Base-by-base conservation (phyloP, 2,797 vertebrate genomes). In the Ctenopoma multispine region DNA sequence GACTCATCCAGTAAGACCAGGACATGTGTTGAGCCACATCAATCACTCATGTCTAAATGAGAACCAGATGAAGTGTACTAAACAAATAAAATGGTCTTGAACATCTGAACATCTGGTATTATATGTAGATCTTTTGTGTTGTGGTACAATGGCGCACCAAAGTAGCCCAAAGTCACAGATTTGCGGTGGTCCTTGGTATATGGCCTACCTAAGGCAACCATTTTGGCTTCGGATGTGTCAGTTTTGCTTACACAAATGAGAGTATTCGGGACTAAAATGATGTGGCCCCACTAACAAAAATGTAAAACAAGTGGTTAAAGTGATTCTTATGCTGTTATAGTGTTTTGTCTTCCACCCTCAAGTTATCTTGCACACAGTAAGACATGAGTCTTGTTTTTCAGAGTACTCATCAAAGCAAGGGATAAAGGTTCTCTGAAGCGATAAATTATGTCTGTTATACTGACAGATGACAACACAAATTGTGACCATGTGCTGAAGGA, bases 381-480 rank as follows among this genome's bases (percentile, higher is more conserved):
- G 24, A 66, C 65, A 74, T 74, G 69, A 70, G 67, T 59, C 63
- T 41, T 58, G 7, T 44, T 65, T 63, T 38, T 43, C 46, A 68
- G 47, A 17, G 27, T 20, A n/a, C 31, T 49, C 44, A 60, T 66
- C 41, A 51, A 68, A 77, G 58, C n/a, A 36, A 66, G 38, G 44
- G 4, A 63, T 53, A 53, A 63, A 82, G 15, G 21, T 8, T 83
- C 53, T 74, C 31, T 0, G 7, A 21, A 17, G 43, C 38, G 24
- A 56, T 83, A 64, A 79, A 77, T 78, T 24, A 68, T 29, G 56
- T 51, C 2, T 29, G 24, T 77, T 73, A 38, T 29, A 44, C 58
- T 84, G 76, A 83, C 47, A 77, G 65, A 69, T 53, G 72, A 74
- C 64, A 63, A 70, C 62, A 64, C 61, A 78, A 68, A 85, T 83